Conservation (phyloP, 2,113 vertebrate species). For the Tamias sibiricus region DNA sequence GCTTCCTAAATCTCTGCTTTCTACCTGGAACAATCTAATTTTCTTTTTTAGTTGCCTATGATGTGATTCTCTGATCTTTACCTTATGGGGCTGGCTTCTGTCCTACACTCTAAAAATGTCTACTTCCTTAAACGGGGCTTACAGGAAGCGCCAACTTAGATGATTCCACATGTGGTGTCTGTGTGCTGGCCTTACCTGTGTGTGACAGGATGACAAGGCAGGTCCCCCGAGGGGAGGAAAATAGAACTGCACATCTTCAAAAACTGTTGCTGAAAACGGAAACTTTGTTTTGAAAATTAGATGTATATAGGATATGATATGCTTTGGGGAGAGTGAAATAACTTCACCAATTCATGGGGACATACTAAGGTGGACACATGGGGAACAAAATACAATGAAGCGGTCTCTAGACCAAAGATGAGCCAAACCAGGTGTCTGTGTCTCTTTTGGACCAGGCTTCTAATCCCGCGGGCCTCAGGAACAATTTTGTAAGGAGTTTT, state of each 20-base stretch:
- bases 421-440: not conserved
- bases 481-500: not conserved
- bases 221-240: not conserved
- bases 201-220: not conserved
- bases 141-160: not conserved
- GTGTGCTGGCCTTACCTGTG: not conserved
- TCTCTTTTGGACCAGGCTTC: not conserved
- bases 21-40: not conserved
- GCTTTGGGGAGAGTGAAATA: not conserved
- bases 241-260: not conserved
- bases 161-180: not conserved
- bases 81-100: not conserved
- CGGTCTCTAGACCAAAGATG: not conserved
- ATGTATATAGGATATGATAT: not conserved
- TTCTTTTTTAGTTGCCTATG: not conserved
- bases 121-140: not conserved
- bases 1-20: not conserved
- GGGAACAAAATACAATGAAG: not conserved
- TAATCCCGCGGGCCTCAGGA: not conserved
- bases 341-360: not conserved
- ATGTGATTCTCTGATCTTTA: slow-evolving; percentile 30
- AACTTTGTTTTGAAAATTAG: not conserved
- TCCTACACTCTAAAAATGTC: not conserved
- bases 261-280: not conserved
- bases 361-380: not conserved